Conservation (phyloP, 2,113 vertebrate species). For the Nothocercus julius region DNA sequence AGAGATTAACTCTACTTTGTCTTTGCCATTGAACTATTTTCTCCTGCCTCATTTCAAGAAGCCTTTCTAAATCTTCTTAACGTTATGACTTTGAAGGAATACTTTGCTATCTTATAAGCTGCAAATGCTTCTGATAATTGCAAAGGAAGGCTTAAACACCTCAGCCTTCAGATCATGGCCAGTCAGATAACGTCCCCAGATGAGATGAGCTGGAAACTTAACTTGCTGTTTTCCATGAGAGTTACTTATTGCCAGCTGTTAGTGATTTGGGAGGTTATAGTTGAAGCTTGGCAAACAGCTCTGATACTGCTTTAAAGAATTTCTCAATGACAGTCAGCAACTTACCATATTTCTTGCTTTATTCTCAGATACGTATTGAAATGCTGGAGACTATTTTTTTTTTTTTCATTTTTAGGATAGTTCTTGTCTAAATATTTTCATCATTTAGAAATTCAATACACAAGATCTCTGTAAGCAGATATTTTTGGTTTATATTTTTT, state of each 20-base stretch:
- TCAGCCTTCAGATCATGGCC: background rate
- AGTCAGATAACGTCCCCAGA: background rate
- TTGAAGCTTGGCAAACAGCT: background rate
- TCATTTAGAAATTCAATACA: background rate
- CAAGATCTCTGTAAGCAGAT: background rate
- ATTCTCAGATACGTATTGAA: background rate
- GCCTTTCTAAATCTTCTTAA: slow-evolving; percentile 27
- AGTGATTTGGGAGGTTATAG: background rate
- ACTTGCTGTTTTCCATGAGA: background rate
- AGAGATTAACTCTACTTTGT: background rate
- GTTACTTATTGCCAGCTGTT: background rate
- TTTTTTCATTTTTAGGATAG: background rate
- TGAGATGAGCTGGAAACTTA: background rate
- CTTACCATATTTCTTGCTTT: background rate
- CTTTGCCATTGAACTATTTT: slow-evolving; percentile 42
- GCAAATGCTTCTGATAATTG: slow-evolving; percentile 23
- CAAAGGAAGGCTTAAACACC: slow-evolving; percentile 1
- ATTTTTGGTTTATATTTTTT: background rate
- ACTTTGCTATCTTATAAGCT: slow-evolving; percentile 24
- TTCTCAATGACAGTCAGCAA: background rate
- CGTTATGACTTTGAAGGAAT: background rate
- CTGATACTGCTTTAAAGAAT: background rate
- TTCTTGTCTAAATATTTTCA: background rate
- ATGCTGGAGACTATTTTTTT: background rate
- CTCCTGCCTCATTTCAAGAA: slow-evolving; percentile 20